Evolutionary conservation across 2,113 vertebrate species (phyloP).

Genomic region (Perognathus longimembris): DNA sequence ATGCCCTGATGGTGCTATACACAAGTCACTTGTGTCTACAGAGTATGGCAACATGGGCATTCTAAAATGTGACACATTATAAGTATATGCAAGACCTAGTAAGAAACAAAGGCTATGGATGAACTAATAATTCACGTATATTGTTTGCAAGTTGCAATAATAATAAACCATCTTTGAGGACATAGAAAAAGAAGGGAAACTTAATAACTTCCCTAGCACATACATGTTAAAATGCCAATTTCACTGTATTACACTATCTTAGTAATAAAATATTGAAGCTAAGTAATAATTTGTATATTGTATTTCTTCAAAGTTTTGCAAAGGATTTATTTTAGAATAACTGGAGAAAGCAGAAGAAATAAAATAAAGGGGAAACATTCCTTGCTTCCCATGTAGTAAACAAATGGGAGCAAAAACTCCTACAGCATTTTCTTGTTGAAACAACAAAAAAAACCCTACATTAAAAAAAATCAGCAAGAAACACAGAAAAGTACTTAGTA

Average conservation of each 20-base stretch:
- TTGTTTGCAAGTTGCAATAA: not conserved
- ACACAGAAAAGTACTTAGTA: not conserved
- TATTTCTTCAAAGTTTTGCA: too few species aligned
- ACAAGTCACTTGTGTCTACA: not conserved
- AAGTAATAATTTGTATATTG: not conserved
- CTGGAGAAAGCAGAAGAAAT: too few species aligned
- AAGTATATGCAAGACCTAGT: not conserved
- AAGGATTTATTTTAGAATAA: too few species aligned
- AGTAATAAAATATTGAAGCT: slow-evolving; percentile 3
- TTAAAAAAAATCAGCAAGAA: not conserved
- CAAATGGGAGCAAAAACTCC: too few species aligned
- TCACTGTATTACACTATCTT: not conserved
- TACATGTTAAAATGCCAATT: not conserved
- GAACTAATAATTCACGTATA: not conserved
- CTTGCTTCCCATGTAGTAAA: too few species aligned
- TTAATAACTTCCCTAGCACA: not conserved
- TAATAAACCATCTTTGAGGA: not conserved
- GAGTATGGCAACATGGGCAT: not conserved
- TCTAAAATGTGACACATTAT: not conserved
- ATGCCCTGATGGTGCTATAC: not conserved
- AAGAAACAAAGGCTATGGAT: not conserved
- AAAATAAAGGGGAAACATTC: too few species aligned
- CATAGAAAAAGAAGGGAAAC: not conserved
- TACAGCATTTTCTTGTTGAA: not conserved
- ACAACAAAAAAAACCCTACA: not conserved